Conservation (phyloP, 2,888 invertebrate genomes). For the Bruchidius siliquastri region DNA sequence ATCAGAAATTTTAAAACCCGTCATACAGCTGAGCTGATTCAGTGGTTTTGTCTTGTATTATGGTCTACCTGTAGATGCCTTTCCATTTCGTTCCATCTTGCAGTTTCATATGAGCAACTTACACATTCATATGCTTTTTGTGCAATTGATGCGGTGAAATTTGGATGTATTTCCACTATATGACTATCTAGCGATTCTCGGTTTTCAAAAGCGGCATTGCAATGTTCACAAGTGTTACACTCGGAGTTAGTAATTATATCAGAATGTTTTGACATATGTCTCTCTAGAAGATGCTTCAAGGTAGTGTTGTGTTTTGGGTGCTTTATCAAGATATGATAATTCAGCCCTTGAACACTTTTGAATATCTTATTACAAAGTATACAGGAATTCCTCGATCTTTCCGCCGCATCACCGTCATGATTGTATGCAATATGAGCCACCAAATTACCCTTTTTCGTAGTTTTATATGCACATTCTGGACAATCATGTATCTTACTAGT, state of each 20-base stretch:
- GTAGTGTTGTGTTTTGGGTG: background rate
- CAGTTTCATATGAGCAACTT: background rate
- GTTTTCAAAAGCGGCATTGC: background rate
- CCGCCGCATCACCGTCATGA: no score
- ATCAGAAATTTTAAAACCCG: no score
- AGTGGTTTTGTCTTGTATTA: no score
- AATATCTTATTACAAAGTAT: background rate
- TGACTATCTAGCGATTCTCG: background rate
- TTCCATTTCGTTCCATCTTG: background rate
- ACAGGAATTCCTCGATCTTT: no score
- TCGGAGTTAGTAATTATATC: no score
- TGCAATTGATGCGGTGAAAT: background rate
- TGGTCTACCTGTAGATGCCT: background rate
- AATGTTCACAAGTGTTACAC: background rate
- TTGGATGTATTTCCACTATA: background rate
- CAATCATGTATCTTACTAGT: background rate
- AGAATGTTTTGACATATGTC: no score
- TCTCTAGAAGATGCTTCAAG: no score
- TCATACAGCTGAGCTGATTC: no score
- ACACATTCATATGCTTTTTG: background rate
- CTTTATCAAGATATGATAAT: background rate
- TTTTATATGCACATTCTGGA: background rate
- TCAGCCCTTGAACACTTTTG: background rate
- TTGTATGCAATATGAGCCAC: background rate
- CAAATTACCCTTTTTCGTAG: background rate